Evolutionary conservation across 2,888 invertebrate species (phyloP).

Genomic region (Polietes domitor): DNA sequence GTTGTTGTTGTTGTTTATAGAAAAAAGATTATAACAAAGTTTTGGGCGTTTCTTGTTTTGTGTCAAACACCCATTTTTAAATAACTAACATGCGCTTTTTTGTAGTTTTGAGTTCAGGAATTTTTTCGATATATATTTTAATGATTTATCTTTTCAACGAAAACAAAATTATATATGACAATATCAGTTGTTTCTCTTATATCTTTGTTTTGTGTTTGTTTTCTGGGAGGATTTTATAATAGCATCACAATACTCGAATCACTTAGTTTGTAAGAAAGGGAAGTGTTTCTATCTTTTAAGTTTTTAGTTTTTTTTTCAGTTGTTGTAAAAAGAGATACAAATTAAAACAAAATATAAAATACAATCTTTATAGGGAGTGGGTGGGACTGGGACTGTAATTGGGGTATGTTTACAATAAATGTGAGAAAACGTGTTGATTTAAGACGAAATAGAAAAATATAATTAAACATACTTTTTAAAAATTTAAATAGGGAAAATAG

Average conservation of each 20-base stretch:
- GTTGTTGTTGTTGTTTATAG: neutral
- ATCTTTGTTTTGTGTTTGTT: slow-evolving; percentile 31
- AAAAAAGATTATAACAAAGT: neutral
- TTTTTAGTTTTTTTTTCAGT: slow-evolving; percentile 37
- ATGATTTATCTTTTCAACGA: slow-evolving; percentile 38
- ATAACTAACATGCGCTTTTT: slow-evolving; percentile 43
- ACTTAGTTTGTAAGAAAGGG: slow-evolving; percentile 52
- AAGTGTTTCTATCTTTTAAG: slow-evolving; percentile 41
- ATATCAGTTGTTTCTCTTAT: slow-evolving; percentile 29
- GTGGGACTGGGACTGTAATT: neutral
- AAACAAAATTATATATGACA: slow-evolving; percentile 51
- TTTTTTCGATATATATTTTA: slow-evolving; percentile 46
- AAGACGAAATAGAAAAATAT: neutral
- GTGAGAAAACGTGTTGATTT: neutral
- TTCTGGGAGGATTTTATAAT: slow-evolving; percentile 38
- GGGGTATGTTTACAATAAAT: neutral
- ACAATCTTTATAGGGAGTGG: neutral
- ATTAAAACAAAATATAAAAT: slow-evolving; percentile 1
- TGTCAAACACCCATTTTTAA: slow-evolving; percentile 7
- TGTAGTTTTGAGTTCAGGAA: slow-evolving; percentile 44
- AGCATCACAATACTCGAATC: slow-evolving; percentile 61
- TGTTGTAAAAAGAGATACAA: neutral
- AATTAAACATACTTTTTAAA: neutral
- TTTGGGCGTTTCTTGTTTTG: neutral
- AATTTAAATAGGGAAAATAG: neutral